phyloP scores from a whole-genome alignment of 2,113 vertebrate genomes.

The Circaetus cinerascens region DNA sequence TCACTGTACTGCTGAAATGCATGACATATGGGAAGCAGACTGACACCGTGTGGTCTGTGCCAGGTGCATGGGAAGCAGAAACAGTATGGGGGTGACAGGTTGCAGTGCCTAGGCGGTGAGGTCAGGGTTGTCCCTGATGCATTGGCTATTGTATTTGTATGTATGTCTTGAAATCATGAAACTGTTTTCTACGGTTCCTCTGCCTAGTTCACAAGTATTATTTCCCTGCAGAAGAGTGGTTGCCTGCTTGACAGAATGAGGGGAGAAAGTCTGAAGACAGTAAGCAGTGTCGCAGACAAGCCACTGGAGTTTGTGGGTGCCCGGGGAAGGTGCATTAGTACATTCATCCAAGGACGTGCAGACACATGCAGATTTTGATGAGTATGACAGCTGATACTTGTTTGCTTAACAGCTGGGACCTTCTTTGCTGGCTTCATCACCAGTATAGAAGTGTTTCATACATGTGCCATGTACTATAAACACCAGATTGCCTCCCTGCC shows the following conservation, averaged over 20 bases:
- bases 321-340: not conserved
- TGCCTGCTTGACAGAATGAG: not conserved
- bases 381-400: not conserved
- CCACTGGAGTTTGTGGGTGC: rapidly evolving
- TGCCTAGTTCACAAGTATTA: not conserved
- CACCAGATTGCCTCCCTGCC: constrained; percentile 16
- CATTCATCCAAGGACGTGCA: not conserved
- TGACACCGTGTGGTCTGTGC: not conserved
- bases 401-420: not conserved
- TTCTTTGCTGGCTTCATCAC: not conserved
- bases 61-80: not conserved
- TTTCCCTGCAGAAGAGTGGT: not conserved
- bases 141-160: rapidly evolving
- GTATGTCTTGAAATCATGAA: not conserved
- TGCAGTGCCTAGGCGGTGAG: not conserved
- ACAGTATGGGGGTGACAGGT: too few relatives aligned
- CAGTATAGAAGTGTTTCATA: not conserved
- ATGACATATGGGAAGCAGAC: not conserved
- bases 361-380: not conserved
- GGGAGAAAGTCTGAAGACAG: too few relatives aligned
- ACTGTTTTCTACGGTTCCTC: not conserved
- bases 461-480: not conserved
- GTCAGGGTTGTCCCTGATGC: not conserved
- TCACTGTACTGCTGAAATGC: not conserved
- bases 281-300: not conserved